phyloP scores from a whole-genome alignment of 2,797 vertebrate species.

The Echeneis naucrates region DNA sequence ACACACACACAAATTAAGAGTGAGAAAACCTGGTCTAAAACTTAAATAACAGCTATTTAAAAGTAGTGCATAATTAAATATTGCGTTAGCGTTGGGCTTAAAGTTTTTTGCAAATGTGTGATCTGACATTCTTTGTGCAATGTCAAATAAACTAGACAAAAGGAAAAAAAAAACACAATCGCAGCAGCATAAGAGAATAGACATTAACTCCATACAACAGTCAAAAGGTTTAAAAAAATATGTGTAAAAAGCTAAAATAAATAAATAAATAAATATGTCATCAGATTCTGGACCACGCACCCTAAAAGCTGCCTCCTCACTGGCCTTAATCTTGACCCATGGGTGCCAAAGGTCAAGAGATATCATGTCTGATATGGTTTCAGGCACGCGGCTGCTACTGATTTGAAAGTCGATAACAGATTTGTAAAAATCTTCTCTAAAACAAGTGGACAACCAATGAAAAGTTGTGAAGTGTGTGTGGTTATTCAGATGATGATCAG shows the following conservation, averaged over 20 bases:
- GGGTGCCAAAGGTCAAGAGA: neutral
- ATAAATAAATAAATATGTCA: neutral
- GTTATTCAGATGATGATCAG: neutral
- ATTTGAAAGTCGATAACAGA: neutral
- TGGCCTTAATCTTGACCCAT: neutral
- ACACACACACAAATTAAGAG: neutral
- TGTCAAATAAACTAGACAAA: neutral
- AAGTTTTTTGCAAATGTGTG: neutral
- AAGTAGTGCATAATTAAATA: neutral
- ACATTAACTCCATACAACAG: too few relatives aligned
- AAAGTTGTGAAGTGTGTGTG: neutral
- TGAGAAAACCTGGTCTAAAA: neutral
- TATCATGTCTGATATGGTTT: neutral
- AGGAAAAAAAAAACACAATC: too few relatives aligned
- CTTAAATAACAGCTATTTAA: neutral
- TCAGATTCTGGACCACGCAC: neutral
- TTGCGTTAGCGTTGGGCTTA: too few relatives aligned
- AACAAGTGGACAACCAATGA: neutral
- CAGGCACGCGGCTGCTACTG: slow-evolving; percentile 9
- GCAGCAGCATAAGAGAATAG: too few relatives aligned
- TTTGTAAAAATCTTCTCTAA: neutral
- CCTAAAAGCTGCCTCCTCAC: neutral
- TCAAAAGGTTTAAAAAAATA: too few relatives aligned
- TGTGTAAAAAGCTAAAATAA: neutral
- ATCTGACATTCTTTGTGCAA: neutral